Conservation (phyloP, 2,113 vertebrate genomes). For the Callocephalon fimbriatum region DNA sequence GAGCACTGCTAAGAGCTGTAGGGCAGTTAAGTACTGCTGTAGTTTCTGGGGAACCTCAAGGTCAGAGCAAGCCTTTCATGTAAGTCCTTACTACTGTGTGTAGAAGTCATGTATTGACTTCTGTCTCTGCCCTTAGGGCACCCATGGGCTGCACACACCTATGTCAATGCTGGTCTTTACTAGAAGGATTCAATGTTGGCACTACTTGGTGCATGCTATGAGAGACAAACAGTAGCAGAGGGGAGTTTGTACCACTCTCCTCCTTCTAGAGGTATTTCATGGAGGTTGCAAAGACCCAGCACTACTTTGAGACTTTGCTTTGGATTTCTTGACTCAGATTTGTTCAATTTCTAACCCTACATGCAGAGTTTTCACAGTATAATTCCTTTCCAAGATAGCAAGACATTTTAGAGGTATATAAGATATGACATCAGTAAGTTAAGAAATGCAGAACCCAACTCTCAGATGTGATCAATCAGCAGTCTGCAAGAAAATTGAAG, state of each 20-base stretch:
- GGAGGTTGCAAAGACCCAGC: neutral
- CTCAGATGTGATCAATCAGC: neutral
- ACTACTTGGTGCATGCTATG: fast-evolving
- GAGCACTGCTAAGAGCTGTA: neutral
- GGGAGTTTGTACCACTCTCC: fast-evolving
- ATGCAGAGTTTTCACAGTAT: neutral
- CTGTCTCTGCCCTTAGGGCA: neutral
- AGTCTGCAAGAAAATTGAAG: neutral
- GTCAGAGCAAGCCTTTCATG: neutral
- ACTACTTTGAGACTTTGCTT: neutral
- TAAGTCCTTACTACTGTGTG: fast-evolving
- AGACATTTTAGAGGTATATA: neutral
- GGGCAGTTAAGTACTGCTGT: neutral
- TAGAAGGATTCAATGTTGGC: neutral
- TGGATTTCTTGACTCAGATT: neutral
- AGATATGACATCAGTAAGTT: neutral
- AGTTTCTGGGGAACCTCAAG: neutral
- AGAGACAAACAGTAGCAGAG: neutral
- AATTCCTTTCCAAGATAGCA: neutral
- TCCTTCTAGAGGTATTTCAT: neutral
- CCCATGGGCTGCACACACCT: neutral
- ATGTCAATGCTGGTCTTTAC: neutral
- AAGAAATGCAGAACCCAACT: neutral
- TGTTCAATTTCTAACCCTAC: neutral
- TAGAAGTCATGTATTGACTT: neutral